These are phyloP conservation scores for Lutjanus erythropterus DNA, from an alignment of 2,113 vertebrate genomes.

Conservation along the genomic window DNA sequence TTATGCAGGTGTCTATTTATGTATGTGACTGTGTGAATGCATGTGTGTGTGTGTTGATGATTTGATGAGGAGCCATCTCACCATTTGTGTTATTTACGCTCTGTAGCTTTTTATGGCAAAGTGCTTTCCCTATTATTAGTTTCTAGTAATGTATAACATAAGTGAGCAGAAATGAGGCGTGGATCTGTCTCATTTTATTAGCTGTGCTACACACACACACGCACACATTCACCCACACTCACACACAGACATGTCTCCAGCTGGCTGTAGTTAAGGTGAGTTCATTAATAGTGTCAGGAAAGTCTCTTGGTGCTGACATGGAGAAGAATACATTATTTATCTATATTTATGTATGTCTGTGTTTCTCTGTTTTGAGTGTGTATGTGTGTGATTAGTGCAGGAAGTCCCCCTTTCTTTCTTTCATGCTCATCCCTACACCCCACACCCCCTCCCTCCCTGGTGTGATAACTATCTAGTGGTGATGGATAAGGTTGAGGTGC, in stretches of 20 bases:
- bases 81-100: constrained; percentile 97
- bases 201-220: constrained; percentile 68
- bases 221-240: constrained; percentile 21
- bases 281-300: constrained; percentile 84
- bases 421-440: constrained; percentile 38
- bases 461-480: constrained; percentile 85
- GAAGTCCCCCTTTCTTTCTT: constrained; percentile 51
- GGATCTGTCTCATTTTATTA: constrained; percentile 95
- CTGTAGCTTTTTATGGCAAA: constrained; percentile 94
- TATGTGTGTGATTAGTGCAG: constrained; percentile 58
- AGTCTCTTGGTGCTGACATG: constrained; percentile 81
- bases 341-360: constrained; percentile 59
- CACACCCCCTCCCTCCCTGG: constrained; percentile 54
- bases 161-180: constrained; percentile 96
- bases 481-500: constrained; percentile 87
- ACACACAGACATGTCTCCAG: constrained; percentile 77
- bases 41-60: constrained; percentile 58
- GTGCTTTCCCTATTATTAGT: constrained; percentile 93
- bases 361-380: constrained; percentile 32
- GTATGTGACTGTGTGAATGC: neutral
- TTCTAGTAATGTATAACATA: constrained; percentile 99
- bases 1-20: neutral
- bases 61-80: constrained; percentile 93
- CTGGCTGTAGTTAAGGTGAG: constrained; percentile 89
- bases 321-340: constrained; percentile 78